Conservation (phyloP, 2,113 vertebrate genomes). For the Apus apus region DNA sequence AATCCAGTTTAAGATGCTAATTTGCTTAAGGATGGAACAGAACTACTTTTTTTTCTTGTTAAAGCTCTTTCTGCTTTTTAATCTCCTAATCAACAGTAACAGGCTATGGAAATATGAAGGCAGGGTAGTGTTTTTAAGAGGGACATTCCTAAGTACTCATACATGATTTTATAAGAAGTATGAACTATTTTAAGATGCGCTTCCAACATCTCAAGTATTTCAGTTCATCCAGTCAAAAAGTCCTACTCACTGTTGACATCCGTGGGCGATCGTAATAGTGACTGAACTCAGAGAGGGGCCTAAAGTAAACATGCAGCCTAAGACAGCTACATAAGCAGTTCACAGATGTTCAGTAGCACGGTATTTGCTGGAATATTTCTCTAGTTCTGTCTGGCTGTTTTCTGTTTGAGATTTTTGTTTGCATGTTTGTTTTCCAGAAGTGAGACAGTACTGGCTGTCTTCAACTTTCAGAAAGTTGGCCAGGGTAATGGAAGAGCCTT, state of each 20-base stretch:
- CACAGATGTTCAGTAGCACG: neutral
- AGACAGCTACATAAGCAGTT: neutral
- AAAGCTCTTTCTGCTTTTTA: neutral
- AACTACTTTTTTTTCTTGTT: neutral
- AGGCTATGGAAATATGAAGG: neutral
- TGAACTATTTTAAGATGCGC: neutral
- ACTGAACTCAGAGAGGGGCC: neutral
- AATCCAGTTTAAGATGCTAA: neutral
- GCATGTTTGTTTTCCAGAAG: neutral
- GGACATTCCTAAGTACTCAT: neutral
- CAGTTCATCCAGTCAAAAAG: neutral
- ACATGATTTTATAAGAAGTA: neutral
- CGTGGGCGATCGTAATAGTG: rapidly evolving
- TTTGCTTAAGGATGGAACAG: neutral
- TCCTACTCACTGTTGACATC: neutral
- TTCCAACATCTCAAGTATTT: neutral
- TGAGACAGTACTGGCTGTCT: slow-evolving; percentile 2
- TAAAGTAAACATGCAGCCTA: neutral
- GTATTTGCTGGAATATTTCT: neutral
- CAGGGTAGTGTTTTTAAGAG: neutral
- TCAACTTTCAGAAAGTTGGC: neutral
- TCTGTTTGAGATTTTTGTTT: neutral
- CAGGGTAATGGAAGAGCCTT: neutral
- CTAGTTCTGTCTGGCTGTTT: neutral
- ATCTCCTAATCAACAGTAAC: neutral